Evolutionary conservation across 2,888 invertebrate species (phyloP).

Genomic region (Callimorpha dominula): DNA sequence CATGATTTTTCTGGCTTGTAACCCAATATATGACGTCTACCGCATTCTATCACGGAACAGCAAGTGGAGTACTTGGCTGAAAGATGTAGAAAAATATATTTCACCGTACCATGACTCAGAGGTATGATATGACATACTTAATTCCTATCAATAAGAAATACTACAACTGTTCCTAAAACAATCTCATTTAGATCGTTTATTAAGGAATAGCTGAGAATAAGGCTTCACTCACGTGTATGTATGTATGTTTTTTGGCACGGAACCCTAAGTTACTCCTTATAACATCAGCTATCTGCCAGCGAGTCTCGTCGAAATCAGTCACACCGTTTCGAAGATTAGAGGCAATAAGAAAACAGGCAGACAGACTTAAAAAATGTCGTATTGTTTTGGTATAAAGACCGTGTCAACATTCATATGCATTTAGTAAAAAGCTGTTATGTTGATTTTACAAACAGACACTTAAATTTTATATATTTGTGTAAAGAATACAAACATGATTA

Average conservation of each 20-base stretch:
- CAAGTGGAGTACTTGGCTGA: slow-evolving; percentile 89
- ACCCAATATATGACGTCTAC: slow-evolving; percentile 90
- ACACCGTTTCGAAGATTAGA: no score
- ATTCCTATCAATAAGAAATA: not conserved
- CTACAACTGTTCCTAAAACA: not conserved
- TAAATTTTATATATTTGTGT: no score
- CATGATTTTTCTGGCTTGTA: slow-evolving; percentile 89
- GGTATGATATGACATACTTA: slow-evolving; percentile 14
- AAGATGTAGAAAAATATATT: slow-evolving; percentile 88
- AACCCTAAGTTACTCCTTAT: not conserved
- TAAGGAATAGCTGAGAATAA: not conserved
- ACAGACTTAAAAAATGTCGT: no score
- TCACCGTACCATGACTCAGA: slow-evolving; percentile 88
- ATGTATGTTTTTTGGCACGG: no score
- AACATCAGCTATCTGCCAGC: not conserved
- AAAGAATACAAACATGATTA: no score
- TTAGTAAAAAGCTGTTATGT: no score
- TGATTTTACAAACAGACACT: no score
- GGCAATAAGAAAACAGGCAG: no score
- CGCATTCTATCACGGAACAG: slow-evolving; percentile 80
- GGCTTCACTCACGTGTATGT: not conserved
- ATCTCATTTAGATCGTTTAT: not conserved
- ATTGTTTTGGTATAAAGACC: no score
- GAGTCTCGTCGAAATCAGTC: no score
- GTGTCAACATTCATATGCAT: no score